Evolutionary conservation across 2,113 vertebrate genomes (phyloP).

Genomic region (Notiomystis cincta): DNA sequence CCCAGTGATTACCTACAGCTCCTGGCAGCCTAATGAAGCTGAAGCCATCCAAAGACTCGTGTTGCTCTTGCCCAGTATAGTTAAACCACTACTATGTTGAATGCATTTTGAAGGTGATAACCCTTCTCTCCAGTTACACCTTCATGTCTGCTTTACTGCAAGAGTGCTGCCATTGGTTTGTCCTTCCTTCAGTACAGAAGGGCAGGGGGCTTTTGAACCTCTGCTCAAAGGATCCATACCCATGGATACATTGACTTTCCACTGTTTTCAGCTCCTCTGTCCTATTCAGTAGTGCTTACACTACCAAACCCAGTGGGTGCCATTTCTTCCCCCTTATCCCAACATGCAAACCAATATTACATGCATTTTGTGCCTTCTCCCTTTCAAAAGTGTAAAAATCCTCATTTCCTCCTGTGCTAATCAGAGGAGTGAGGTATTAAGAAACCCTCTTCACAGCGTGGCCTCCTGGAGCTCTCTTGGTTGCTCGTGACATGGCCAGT

Average conservation of each 20-base stretch:
- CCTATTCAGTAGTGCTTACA: not conserved
- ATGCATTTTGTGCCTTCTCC: not conserved
- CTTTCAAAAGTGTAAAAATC: not conserved
- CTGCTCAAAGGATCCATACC: not conserved
- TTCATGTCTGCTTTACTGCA: not conserved
- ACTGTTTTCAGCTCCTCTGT: not conserved
- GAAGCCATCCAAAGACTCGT: not conserved
- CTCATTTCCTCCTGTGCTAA: not conserved
- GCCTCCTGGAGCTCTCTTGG: not conserved
- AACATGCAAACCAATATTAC: not conserved
- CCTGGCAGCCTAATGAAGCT: not conserved
- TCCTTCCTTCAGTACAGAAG: not conserved
- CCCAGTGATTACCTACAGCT: not conserved
- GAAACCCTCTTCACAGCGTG: not conserved
- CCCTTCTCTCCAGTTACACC: not conserved
- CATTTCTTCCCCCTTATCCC: not conserved
- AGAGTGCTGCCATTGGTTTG: not conserved
- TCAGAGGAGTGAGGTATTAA: not conserved
- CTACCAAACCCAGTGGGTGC: not conserved
- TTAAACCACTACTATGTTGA: not conserved
- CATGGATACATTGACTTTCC: accelerated
- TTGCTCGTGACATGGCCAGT: not conserved
- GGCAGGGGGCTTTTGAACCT: not conserved
- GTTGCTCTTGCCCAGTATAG: not conserved
- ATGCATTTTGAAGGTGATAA: not conserved